These are phyloP conservation scores for Lepidochitona cinerea DNA, from an alignment of 2,888 invertebrate species.

Conservation along the genomic window DNA sequence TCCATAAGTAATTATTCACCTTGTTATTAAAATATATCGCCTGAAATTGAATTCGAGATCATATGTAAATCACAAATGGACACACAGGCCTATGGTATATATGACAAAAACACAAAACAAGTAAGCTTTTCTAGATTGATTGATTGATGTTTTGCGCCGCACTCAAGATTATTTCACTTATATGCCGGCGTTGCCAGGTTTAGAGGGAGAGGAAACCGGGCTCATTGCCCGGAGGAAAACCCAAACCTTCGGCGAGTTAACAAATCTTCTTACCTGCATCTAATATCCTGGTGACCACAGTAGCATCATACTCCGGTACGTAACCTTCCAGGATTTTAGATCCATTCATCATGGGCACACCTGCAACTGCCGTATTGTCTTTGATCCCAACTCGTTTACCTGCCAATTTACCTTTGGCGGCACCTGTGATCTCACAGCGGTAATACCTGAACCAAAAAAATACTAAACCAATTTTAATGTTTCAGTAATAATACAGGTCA, in stretches of 20 bases:
- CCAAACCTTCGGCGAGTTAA: too few relatives aligned
- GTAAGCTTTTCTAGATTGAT: neutral
- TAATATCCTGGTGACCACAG: conserved; percentile 57
- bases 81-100: neutral
- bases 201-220: neutral
- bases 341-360: conserved; percentile 64
- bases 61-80: too few relatives aligned
- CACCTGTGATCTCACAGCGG: conserved; percentile 55
- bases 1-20: too few relatives aligned
- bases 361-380: conserved; percentile 61
- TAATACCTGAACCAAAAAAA: conserved; percentile 46
- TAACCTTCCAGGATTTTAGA: conserved; percentile 53
- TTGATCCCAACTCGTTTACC: conserved; percentile 63
- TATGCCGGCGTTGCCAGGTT: too few relatives aligned
- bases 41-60: too few relatives aligned
- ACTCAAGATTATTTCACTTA: too few relatives aligned
- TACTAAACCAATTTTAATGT: neutral
- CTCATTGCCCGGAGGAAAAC: neutral
- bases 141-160: too few relatives aligned
- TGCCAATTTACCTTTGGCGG: conserved; percentile 45
- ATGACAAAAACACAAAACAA: neutral
- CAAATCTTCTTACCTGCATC: conserved; percentile 50
- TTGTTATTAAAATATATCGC: too few relatives aligned
- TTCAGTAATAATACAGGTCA: neutral
- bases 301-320: conserved; percentile 61